Conservation (phyloP, 2,888 invertebrate genomes). For the Lithosia quadra region DNA sequence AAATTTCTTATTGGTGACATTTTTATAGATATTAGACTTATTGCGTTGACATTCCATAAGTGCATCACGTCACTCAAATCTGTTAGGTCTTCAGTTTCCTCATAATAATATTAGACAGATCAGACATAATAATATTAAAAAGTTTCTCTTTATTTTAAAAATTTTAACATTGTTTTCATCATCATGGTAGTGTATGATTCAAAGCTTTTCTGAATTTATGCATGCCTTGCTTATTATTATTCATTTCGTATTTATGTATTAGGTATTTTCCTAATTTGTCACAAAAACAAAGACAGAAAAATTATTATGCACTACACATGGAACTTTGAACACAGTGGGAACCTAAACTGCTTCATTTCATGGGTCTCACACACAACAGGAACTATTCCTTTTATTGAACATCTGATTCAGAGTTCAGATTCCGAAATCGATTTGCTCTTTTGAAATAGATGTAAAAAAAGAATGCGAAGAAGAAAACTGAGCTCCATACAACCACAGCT, state of each 20-base stretch:
- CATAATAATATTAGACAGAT: neutral
- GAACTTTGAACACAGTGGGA: neutral
- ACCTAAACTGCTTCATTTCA: neutral
- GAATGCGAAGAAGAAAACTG: slow-evolving; percentile 16
- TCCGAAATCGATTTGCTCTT: neutral
- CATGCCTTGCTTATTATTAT: neutral
- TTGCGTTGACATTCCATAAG: neutral
- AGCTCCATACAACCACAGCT: slow-evolving; percentile 11
- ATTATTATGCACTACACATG: neutral
- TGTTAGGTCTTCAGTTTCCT: neutral
- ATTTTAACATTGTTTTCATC: too few relatives aligned
- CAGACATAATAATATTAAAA: too few relatives aligned
- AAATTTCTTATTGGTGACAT: slow-evolving; percentile 1
- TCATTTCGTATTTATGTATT: neutral
- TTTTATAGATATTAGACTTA: neutral
- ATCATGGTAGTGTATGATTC: too few relatives aligned
- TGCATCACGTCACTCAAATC: neutral
- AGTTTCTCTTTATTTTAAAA: too few relatives aligned
- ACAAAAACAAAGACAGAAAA: neutral
- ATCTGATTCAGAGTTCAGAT: neutral
- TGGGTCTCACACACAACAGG: neutral
- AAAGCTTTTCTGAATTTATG: too few relatives aligned
- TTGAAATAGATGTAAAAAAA: slow-evolving; percentile 8
- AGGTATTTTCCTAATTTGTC: neutral
- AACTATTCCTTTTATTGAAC: neutral